Conservation (phyloP, 2,797 vertebrate species). For the Protonibea diacanthus region DNA sequence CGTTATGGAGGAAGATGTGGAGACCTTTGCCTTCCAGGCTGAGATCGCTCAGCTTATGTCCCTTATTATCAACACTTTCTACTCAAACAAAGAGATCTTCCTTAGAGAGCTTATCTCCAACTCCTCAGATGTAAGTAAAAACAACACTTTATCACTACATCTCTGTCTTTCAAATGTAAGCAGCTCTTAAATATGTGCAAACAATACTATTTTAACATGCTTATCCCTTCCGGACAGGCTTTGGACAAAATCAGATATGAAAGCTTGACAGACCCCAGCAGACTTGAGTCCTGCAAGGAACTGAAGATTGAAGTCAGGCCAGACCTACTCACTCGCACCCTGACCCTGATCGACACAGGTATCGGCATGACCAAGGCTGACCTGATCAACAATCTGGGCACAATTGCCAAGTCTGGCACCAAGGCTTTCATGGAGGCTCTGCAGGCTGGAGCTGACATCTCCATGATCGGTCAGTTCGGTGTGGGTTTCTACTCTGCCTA, state of each 20-base stretch:
- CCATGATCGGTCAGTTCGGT: conserved; percentile 86
- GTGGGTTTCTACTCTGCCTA: conserved; percentile 89
- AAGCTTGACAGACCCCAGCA: conserved; percentile 81
- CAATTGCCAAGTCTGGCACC: conserved; percentile 86
- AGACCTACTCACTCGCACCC: conserved; percentile 75
- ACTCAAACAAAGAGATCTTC: conserved; percentile 87
- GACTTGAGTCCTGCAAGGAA: conserved; percentile 82
- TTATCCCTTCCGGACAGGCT: conserved; percentile 54
- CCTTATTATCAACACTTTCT: conserved; percentile 86
- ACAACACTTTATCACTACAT: neutral
- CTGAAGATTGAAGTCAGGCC: conserved; percentile 79
- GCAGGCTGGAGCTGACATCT: conserved; percentile 87
- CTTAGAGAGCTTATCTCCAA: conserved; percentile 85
- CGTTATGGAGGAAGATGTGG: conserved; percentile 79
- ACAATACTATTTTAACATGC: conserved; percentile 17
- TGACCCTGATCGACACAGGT: conserved; percentile 80
- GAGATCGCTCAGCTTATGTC: conserved; percentile 88
- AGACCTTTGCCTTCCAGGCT: conserved; percentile 85
- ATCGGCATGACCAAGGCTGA: conserved; percentile 88
- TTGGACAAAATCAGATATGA: conserved; percentile 86
- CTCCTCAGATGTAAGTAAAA: conserved; percentile 81
- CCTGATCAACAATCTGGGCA: conserved; percentile 87
- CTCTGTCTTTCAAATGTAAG: neutral
- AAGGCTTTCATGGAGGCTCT: conserved; percentile 86
- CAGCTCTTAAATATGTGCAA: neutral